phyloP scores from a whole-genome alignment of 2,113 vertebrate genomes.

The Nothocercus julius region DNA sequence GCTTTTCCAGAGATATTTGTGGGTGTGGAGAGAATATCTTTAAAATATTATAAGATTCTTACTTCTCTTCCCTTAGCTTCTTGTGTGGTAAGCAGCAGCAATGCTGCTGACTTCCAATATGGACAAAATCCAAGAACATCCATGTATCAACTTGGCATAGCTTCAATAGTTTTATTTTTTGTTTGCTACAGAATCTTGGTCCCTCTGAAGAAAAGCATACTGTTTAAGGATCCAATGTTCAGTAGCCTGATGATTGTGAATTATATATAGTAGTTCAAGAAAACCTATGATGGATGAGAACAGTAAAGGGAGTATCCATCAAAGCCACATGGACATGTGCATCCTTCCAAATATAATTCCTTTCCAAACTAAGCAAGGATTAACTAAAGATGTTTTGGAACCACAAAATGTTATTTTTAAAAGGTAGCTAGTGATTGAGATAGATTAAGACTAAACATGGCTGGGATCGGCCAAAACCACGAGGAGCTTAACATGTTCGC shows the following conservation, averaged over 20 bases:
- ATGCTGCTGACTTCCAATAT: slow-evolving; percentile 17
- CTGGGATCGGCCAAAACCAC: slow-evolving; percentile 10
- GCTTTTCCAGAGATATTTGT: neutral
- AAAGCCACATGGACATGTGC: slow-evolving; percentile 38
- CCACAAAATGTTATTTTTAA: slow-evolving; percentile 64
- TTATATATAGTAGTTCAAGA: neutral
- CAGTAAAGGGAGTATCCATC: neutral
- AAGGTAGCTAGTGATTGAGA: slow-evolving; percentile 53
- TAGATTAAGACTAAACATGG: slow-evolving; percentile 51
- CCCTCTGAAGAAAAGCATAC: neutral
- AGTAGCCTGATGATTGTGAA: neutral
- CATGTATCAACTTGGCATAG: slow-evolving; percentile 38
- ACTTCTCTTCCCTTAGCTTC: neutral
- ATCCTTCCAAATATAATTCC: slow-evolving; percentile 59
- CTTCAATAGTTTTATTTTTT: slow-evolving; percentile 36
- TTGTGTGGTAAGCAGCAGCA: slow-evolving; percentile 43
- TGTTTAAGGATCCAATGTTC: neutral
- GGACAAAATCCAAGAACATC: slow-evolving; percentile 61
- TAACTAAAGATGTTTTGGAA: slow-evolving; percentile 65
- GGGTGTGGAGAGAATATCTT: neutral
- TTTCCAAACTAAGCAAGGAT: slow-evolving; percentile 62
- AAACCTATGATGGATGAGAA: neutral
- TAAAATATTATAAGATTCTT: slow-evolving; percentile 19
- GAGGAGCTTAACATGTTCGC: slow-evolving; percentile 6
- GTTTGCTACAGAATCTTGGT: neutral